A percentile compares a stretch with the other conserved stretches of the same genome.
These are phyloP conservation scores for Schlechtendalia chinensis DNA, from an alignment of 1,140 invertebrate species.

Conservation along the genomic window DNA sequence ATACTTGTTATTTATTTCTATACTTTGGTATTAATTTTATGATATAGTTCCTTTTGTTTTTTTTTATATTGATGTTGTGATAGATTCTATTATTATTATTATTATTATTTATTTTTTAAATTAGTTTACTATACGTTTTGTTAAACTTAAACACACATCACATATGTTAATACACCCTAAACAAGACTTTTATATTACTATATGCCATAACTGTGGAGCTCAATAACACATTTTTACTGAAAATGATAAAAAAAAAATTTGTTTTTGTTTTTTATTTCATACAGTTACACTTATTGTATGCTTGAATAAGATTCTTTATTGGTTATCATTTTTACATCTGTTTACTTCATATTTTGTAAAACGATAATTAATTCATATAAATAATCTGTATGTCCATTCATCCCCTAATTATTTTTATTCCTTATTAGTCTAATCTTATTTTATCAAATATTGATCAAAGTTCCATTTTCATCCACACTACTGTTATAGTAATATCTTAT, in stretches of 20 bases:
- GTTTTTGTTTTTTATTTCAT: background rate
- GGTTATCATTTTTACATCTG: no score
- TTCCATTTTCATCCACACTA: background rate
- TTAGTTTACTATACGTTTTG: constrained; percentile 25
- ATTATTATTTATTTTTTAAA: constrained; percentile 36
- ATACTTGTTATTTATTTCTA: constrained; percentile 50
- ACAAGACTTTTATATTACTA: background rate
- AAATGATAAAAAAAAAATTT: no score
- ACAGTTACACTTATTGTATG: no score
- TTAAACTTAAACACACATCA: background rate
- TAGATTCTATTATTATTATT: constrained; percentile 17
- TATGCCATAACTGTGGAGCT: background rate
- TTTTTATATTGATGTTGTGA: constrained; percentile 13
- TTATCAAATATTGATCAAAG: background rate
- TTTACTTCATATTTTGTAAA: no score
- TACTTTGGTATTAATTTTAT: constrained; percentile 47
- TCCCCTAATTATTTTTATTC: no score
- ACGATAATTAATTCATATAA: no score
- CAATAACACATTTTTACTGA: no score
- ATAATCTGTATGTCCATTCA: no score
- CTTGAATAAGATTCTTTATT: no score
- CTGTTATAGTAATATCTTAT: background rate
- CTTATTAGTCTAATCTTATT: background rate
- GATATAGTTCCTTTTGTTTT: constrained; percentile 50
- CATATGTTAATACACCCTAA: background rate